Conservation (phyloP, 2,113 vertebrate species). For the Rhynchopsitta pachyrhyncha region DNA sequence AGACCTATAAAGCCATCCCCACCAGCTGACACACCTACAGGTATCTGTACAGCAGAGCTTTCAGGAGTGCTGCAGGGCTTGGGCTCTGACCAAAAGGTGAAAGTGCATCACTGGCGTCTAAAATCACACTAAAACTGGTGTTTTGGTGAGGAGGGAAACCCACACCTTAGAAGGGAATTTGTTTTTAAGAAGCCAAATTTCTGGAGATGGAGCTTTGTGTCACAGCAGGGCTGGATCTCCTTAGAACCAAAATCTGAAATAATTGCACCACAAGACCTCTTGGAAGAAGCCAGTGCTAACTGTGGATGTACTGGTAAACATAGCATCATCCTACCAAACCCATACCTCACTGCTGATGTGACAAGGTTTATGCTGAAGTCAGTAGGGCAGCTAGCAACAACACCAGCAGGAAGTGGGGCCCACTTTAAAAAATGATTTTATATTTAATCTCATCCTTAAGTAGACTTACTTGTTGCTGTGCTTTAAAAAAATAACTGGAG, state of each 20-base stretch:
- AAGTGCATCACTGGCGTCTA: neutral
- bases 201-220: neutral
- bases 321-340: neutral
- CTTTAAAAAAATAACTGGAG: neutral
- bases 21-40: accelerated
- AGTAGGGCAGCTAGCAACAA: neutral
- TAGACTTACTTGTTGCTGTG: neutral
- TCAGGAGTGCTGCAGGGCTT: neutral
- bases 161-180: neutral
- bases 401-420: neutral
- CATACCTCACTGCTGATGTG: neutral
- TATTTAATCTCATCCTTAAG: neutral
- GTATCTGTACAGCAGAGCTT: neutral
- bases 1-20: neutral
- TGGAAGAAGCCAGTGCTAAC: neutral
- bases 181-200: neutral
- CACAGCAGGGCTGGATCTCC: neutral
- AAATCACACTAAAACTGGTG: neutral
- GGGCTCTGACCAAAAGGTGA: neutral
- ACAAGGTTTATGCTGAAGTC: neutral
- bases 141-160: neutral
- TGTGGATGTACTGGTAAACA: neutral
- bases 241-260: neutral
- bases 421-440: neutral
- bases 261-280: neutral